Percentiles rank a stretch among this genome's conserved stretches.
Evolutionary conservation across 92 coral and sea anemone genomes (phyloP).

Genomic region (Heteractis magnifica): DNA sequence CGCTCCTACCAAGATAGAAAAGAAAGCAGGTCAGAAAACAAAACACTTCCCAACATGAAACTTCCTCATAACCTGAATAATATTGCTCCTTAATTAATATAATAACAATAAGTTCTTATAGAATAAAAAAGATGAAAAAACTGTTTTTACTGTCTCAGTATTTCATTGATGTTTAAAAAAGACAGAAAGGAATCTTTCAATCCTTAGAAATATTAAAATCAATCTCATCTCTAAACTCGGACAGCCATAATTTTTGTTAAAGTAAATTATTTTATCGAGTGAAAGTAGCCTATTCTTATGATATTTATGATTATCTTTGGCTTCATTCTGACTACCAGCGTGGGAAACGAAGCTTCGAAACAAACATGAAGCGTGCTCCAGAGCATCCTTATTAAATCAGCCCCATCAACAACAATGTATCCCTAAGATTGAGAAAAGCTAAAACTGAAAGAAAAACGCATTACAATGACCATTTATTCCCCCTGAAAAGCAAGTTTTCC

Average conservation of each 20-base stretch:
- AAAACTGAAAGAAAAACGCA: background rate
- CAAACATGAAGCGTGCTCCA: background rate
- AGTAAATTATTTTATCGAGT: background rate
- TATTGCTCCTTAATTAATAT: background rate
- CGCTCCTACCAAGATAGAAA: conserved; percentile 1
- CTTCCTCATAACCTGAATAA: background rate
- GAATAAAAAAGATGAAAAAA: too few species aligned
- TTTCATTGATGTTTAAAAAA: too few species aligned
- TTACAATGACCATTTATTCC: background rate
- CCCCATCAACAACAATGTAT: background rate
- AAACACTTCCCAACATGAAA: background rate
- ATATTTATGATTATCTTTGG: background rate
- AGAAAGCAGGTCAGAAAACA: background rate
- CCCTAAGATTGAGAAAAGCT: background rate
- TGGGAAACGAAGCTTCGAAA: background rate
- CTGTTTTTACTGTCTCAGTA: too few species aligned
- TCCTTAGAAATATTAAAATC: background rate
- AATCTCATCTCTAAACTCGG: background rate
- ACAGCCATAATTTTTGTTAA: background rate
- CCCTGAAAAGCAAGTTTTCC: background rate
- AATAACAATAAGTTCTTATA: background rate
- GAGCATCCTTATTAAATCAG: background rate
- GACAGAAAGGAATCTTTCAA: too few species aligned
- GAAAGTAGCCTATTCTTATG: background rate
- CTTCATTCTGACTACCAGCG: background rate